Evolutionary conservation across 2,797 vertebrate species (phyloP).

Genomic region (Vultur gryphus): DNA sequence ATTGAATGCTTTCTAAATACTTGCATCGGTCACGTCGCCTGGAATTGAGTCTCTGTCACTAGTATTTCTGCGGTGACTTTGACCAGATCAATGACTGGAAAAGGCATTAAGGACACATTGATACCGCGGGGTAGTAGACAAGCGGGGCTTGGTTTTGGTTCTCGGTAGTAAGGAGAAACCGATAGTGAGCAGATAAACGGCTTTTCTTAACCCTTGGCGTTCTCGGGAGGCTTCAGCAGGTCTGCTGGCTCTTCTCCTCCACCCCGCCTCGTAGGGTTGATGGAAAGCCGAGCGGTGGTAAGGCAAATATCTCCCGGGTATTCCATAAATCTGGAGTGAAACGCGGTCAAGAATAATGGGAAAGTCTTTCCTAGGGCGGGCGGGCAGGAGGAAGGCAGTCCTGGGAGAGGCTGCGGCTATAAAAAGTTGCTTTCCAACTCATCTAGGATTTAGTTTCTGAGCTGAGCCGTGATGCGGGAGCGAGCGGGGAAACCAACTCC

Average conservation of each 20-base stretch:
- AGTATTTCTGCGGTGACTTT: conserved; percentile 54
- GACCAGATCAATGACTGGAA: conserved; percentile 55
- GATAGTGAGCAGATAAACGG: conserved; percentile 4
- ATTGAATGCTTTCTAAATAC: conserved; percentile 46
- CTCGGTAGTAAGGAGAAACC: neutral
- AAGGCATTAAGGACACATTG: conserved; percentile 39
- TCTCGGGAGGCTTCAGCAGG: neutral
- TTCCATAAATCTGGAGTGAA: neutral
- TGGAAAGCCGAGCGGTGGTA: neutral
- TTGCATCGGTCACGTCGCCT: conserved; percentile 9
- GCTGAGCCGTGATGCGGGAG: neutral
- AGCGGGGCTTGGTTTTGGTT: neutral
- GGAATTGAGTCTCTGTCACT: conserved; percentile 57
- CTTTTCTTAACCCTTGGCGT: conserved; percentile 40
- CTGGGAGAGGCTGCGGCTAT: neutral
- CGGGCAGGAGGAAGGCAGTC: neutral
- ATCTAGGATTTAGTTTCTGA: neutral
- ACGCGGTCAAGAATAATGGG: neutral
- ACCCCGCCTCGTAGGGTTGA: neutral
- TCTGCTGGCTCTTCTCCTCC: neutral
- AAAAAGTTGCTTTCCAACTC: conserved; percentile 39
- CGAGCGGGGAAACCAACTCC: neutral
- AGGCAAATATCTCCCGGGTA: neutral
- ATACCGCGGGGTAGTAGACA: neutral
- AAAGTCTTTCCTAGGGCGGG: neutral